These are phyloP conservation scores for Matsumyia berberina DNA, from an alignment of 2,888 invertebrate species.

Conservation along the genomic window DNA sequence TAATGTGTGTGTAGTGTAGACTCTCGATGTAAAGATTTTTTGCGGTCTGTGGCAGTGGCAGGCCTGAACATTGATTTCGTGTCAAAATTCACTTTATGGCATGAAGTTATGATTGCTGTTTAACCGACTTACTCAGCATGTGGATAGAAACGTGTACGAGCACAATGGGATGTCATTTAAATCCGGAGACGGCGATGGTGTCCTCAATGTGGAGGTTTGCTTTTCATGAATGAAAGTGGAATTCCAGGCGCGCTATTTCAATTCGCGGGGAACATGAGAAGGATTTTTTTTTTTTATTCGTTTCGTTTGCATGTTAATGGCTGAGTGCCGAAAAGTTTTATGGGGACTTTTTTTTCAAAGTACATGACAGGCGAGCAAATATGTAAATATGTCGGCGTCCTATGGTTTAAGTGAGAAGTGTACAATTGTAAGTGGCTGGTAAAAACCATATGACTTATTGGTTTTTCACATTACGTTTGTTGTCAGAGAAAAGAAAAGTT, in stretches of 20 bases:
- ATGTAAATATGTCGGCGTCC: constrained; percentile 33
- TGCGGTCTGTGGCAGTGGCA: neutral
- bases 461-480: constrained; percentile 48
- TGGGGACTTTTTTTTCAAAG: constrained; percentile 7
- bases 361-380: constrained; percentile 37
- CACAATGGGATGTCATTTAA: constrained; percentile 32
- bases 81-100: constrained; percentile 56
- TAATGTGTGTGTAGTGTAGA: constrained; percentile 2
- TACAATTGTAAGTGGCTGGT: constrained; percentile 7
- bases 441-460: constrained; percentile 57
- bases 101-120: constrained; percentile 49
- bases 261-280: neutral
- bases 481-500: constrained; percentile 1
- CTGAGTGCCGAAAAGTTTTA: constrained; percentile 55
- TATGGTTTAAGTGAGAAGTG: neutral
- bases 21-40: neutral
- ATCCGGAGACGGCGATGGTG: constrained; percentile 20
- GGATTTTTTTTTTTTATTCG: constrained; percentile 40
- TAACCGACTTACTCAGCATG: constrained; percentile 17
- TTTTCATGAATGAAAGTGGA: constrained; percentile 57
- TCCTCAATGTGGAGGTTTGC: constrained; percentile 30
- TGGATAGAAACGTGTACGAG: neutral
- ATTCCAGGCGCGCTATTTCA: neutral
- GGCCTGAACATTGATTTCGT: constrained; percentile 52
- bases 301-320: constrained; percentile 58